Evolutionary conservation across 2,797 vertebrate species (phyloP), one percentile per base, ranked within the genome.

Genomic region (Thamnophis elegans): DNA sequence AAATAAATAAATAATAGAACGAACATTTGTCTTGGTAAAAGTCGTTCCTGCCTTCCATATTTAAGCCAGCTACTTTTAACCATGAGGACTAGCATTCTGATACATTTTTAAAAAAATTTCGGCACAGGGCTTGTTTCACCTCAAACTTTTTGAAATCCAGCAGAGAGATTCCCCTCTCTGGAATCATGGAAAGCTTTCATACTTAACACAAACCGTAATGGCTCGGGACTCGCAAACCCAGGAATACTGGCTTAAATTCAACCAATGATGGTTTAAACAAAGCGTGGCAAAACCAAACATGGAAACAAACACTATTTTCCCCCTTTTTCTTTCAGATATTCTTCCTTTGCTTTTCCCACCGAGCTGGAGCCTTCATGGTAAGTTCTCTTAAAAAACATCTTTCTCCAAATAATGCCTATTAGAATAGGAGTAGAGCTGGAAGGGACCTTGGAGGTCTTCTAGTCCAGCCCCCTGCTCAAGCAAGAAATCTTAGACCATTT

Each of bases 341-440:
- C 56, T 93, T 1, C 92, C 92, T 1, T 28, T 93, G 56, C 53
- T 93, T 51, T 47, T 93, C 20, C 89, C 26, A n/a, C 68, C 60
- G 54, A 62, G 0, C 65, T 93, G 92, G 92, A 56, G 42, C 1
- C 32, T 92, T 32, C 91, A 78, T 10, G 65, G 92, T 93, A 91
- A 91, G 92, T 62, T 25, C 36, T 82, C 9, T 82, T 36, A 5
- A 82, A 42, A 22, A 22, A 42, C 2, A 22, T 10, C 8, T 8
- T 42, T 12, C 36, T 11, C 36, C 73, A 47, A 22, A 47, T 25
- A 82, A 82, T 11, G 36, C 73, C 73, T 42, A 5, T 36, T 73
- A 62, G 60, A 28, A 26, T 62, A 1, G 4, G 25, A 62, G 62
- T 26, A 26, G 60, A 62, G 22, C 8, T 60, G 59, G 59, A 60